A percentile compares a stretch with the other conserved stretches of the same genome.
Conservation (phyloP, 2,888 invertebrate genomes). For the Ligdia adustata region DNA sequence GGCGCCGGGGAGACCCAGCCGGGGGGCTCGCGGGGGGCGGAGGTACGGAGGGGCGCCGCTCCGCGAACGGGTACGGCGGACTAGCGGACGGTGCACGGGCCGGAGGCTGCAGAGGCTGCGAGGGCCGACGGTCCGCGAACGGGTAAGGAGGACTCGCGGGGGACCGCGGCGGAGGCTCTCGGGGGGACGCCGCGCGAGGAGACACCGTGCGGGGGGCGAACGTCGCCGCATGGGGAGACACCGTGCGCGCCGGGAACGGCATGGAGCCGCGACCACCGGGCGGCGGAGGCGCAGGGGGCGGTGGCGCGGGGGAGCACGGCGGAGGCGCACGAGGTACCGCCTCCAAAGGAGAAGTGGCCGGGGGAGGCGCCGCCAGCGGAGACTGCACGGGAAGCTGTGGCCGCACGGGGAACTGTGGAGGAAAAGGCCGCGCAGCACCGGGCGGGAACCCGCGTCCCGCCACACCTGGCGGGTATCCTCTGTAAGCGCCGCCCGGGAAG, state of each 20-base stretch:
- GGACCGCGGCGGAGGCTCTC: neutral
- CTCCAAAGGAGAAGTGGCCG: neutral
- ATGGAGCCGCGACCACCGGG: constrained; percentile 9
- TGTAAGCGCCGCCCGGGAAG: neutral
- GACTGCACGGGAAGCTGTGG: constrained; percentile 6
- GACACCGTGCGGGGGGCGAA: constrained; percentile 48
- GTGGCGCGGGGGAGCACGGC: constrained; percentile 6
- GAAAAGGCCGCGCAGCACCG: constrained; percentile 50
- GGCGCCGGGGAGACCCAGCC: constrained; percentile 17
- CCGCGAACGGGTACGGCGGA: constrained; percentile 40
- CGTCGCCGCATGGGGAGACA: constrained; percentile 53
- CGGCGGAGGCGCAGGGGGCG: constrained; percentile 8
- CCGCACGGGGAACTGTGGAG: constrained; percentile 29
- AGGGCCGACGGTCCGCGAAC: constrained; percentile 16
- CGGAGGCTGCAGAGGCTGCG: constrained; percentile 45
- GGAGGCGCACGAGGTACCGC: neutral
- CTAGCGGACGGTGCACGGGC: constrained; percentile 43
- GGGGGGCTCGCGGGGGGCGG: constrained; percentile 24
- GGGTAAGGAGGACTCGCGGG: neutral
- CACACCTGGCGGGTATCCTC: neutral
- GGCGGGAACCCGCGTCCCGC: constrained; percentile 40
- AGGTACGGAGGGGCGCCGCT: constrained; percentile 21
- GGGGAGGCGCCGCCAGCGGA: neutral
- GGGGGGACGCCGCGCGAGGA: neutral
- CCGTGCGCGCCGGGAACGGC: constrained; percentile 6